Evolutionary conservation across 2,888 invertebrate species (phyloP).

Genomic region (Imbricaverruca yamaguchii): DNA sequence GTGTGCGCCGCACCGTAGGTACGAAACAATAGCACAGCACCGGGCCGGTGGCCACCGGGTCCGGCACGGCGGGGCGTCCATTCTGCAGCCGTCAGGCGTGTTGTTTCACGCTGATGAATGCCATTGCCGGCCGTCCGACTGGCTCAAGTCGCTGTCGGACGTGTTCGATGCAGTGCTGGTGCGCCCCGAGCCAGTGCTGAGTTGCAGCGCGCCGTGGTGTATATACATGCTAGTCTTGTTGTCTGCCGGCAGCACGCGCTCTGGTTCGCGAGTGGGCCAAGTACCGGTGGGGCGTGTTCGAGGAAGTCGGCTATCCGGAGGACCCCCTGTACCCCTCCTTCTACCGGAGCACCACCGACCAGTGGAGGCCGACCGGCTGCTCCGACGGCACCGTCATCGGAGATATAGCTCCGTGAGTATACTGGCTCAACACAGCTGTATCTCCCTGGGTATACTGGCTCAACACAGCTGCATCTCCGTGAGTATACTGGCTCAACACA

Average conservation of each 20-base stretch:
- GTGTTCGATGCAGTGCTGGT: constrained; percentile 24
- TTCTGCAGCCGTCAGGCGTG: neutral
- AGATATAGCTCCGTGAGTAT: neutral
- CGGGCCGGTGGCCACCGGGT: neutral
- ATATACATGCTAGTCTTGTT: neutral
- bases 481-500: too few species aligned
- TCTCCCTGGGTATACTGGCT: neutral
- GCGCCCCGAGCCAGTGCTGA: constrained; percentile 24
- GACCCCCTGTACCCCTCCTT: constrained; percentile 54
- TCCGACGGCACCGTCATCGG: constrained; percentile 36
- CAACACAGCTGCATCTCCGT: too few species aligned
- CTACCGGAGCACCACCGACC: constrained; percentile 41
- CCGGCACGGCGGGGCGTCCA: neutral
- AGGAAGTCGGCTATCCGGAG: constrained; percentile 53
- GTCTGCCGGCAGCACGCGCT: constrained; percentile 40
- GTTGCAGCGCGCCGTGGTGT: neutral
- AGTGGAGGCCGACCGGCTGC: constrained; percentile 40
- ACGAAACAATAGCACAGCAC: neutral
- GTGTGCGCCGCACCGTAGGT: neutral
- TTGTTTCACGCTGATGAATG: neutral
- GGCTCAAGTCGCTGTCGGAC: too few species aligned
- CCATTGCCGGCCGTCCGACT: neutral
- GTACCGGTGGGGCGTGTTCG: constrained; percentile 60
- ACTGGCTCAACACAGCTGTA: neutral
- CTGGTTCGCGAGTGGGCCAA: constrained; percentile 57